Percentiles rank a stretch among this genome's conserved stretches.
These are phyloP conservation scores for Zaprionus inermis DNA, from an alignment of 1,140 invertebrate genomes.

Conservation along the genomic window DNA sequence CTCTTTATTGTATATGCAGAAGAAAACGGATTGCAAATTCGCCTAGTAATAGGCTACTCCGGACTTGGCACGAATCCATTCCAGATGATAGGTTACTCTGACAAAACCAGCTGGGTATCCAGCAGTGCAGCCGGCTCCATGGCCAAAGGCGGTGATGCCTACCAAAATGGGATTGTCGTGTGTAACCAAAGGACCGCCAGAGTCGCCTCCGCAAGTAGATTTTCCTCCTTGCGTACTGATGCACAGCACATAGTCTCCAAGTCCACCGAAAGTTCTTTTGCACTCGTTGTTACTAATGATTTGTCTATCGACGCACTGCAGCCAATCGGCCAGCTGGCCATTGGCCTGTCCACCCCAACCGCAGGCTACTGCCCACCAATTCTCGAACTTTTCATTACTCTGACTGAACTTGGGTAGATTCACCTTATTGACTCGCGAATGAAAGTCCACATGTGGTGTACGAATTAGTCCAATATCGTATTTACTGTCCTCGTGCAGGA, in stretches of 20 bases:
- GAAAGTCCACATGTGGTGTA: conserved; percentile 51
- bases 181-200: conserved; percentile 85
- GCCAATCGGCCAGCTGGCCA: conserved; percentile 48
- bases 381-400: conserved; percentile 35
- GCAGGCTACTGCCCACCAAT: conserved; percentile 59
- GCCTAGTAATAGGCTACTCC: conserved; percentile 56
- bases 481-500: conserved; percentile 40
- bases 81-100: conserved; percentile 84
- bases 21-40: neutral
- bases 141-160: conserved; percentile 81
- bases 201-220: conserved; percentile 84
- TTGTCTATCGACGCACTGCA: conserved; percentile 61
- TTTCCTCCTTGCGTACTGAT: conserved; percentile 27
- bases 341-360: conserved; percentile 64
- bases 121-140: conserved; percentile 31
- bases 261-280: conserved; percentile 27
- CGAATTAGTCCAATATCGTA: conserved; percentile 61
- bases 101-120: conserved; percentile 84
- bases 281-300: conserved; percentile 60
- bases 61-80: conserved; percentile 84
- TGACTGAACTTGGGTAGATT: conserved; percentile 44
- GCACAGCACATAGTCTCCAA: conserved; percentile 53
- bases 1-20: neutral
- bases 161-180: conserved; percentile 74
- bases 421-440: conserved; percentile 39